Base-by-base conservation (phyloP, 2,888 invertebrate genomes). In the Furcula furcula region DNA sequence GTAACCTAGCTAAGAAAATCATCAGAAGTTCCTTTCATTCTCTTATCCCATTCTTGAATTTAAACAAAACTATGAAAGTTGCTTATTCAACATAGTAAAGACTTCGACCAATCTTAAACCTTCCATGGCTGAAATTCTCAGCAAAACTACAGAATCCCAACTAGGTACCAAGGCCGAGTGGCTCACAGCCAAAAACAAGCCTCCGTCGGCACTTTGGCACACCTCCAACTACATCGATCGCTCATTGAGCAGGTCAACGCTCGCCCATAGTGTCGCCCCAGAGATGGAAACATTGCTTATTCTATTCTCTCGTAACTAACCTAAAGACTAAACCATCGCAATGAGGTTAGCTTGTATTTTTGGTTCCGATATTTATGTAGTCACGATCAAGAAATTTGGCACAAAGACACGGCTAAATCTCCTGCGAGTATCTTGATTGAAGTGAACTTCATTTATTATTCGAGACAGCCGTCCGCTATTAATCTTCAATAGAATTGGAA, bases 191-290 rank as follows among this genome's bases (percentile, higher is more conserved):
- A 70, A 55, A 35, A 10, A 26, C 45, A 32, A 38, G 38, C 30
- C 52, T 42, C 14, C 40, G 44, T 36, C 51, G 47, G 48, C 45
- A 36, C 36, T 40, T 56, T 74, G 73, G 73, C 66, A 16, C 9
- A 2, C 27, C 6, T 65, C 71, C 71, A 65, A 44, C 49, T 63
- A 46, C 70, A 73, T 74, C 73, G 74, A 74, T 75, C 69, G 74
- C 42, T 58, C 50, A 59, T 54, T 47, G 52, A 48, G 46, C 52
- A 43, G 73, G 71, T 70, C 71, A 68, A 65, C 51, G 70, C 34
- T 56, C 68, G 62, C 39, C 61, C 57, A 60, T 56, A 57, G 36
- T 35, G 39, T 34, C 36, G 22, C 34, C 32, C 45, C 57, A 37
- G 61, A 32, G 41, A 56, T 64, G 65, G 49, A 60, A 39, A 54